Conservation (phyloP, 2,888 invertebrate genomes). For the Chymomyza fuscimana region DNA sequence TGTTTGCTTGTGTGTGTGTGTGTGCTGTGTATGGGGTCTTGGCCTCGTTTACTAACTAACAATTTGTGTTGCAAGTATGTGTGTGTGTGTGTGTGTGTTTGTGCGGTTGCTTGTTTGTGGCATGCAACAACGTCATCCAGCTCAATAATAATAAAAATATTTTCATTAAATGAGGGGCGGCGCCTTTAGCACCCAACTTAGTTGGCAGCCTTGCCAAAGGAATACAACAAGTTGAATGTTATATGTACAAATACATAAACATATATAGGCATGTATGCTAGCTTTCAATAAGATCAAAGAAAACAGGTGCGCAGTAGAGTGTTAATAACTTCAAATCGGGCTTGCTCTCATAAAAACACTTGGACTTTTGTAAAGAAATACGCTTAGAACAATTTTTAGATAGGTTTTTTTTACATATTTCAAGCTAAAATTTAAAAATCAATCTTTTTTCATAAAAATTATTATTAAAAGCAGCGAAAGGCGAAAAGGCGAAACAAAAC, state of each 20-base stretch:
- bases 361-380: no score
- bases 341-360: no score
- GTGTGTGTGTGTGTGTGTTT: not conserved
- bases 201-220: not conserved
- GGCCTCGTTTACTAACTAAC: slow-evolving; percentile 29
- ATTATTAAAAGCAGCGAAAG: no score
- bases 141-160: slow-evolving; percentile 74
- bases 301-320: no score
- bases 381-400: no score
- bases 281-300: not conserved
- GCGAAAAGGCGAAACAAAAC: no score
- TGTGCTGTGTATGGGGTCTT: slow-evolving; percentile 15
- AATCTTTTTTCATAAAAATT: no score
- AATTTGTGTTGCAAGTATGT: not conserved
- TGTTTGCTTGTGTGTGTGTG: slow-evolving; percentile 19
- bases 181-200: not conserved
- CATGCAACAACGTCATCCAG: slow-evolving; percentile 45
- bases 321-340: no score
- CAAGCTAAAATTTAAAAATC: no score
- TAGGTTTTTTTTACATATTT: no score
- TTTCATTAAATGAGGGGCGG: slow-evolving; percentile 60
- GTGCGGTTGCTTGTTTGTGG: slow-evolving; percentile 22
- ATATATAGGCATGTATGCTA: not conserved
- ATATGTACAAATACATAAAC: not conserved
- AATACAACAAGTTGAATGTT: slow-evolving; percentile 15